These are phyloP conservation scores for Linurgus olivaceus DNA, from an alignment of 2,797 vertebrate genomes.

Conservation along the genomic window DNA sequence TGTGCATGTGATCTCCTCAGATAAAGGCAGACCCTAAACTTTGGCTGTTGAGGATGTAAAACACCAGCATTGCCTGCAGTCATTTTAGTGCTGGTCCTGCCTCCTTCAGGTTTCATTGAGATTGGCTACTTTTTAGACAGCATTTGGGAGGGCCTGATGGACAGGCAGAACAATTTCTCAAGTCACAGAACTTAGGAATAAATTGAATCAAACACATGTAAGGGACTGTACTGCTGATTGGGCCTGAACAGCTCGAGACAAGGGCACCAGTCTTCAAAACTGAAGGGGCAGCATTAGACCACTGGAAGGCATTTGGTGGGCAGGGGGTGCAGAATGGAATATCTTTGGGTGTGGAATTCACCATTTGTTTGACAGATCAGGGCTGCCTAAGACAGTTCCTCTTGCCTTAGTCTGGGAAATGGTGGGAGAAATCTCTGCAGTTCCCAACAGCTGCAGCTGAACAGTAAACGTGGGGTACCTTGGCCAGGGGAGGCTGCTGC, in stretches of 20 bases:
- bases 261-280: neutral
- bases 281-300: neutral
- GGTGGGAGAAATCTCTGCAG: too few species aligned
- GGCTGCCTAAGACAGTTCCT: neutral
- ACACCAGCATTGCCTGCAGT: neutral
- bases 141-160: neutral
- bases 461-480: neutral
- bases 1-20: neutral
- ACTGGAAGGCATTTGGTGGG: neutral
- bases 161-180: neutral
- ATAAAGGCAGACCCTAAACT: neutral
- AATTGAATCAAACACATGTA: fast-evolving
- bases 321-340: neutral
- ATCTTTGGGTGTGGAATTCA: neutral
- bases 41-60: neutral
- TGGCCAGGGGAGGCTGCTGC: neutral
- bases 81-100: neutral
- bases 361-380: neutral
- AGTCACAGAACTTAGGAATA: neutral
- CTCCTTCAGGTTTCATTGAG: neutral
- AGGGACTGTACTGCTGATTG: neutral
- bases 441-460: neutral
- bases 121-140: neutral
- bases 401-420: neutral
- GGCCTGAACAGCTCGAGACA: neutral